Evolutionary conservation across 2,113 vertebrate species (phyloP), one percentile per base, ranked within the genome.

Genomic region (Prietella phreatophila): DNA sequence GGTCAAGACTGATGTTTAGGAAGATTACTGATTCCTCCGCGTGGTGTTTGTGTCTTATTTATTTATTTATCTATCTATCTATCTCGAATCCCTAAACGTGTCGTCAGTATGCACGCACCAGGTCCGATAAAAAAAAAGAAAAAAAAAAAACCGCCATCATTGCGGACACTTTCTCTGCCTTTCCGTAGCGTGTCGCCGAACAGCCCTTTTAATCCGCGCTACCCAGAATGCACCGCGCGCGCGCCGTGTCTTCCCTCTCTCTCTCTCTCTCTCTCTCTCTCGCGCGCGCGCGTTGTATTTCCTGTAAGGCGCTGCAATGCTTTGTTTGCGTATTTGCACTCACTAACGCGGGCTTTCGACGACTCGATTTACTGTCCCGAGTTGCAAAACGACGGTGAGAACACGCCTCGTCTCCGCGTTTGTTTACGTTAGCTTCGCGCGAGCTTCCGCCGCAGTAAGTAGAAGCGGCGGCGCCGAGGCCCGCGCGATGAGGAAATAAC

Each of bases 291-390:
- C 78, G 86, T 88, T 90, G 85, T 89, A 88, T 90, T 95, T 95
- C 94, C 95, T 95, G 94, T 95, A 94, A 95, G 93, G 94, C 94
- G 90, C 92, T 89, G 88, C 89, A 67, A 55, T 84, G 91, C 92
- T 89, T 94, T 92, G 85, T 91, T 91, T 93, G 91, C 93, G 80
- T 60, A 30, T 90, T 82, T 85, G 27, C 61, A 79, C 19, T n/a
- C 81, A 81, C 87, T 89, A 83, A 81, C 82, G 81, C 61, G 80
- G 50, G 56, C 27, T 85, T 61, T 50, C 82, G 53, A 71, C 81
- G 14, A 10, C 14, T 47, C 63, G 61, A 27, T 30, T 19, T 14
- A 9, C 25, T 9, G 5, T 61, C 2, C 2, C 14, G 25, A 47
- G 1, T 50, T 39, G 36, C 25, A 20, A 27, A 67, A 79, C 30